Conservation (phyloP, 2,113 vertebrate species). For the Ploceus nigricollis region DNA sequence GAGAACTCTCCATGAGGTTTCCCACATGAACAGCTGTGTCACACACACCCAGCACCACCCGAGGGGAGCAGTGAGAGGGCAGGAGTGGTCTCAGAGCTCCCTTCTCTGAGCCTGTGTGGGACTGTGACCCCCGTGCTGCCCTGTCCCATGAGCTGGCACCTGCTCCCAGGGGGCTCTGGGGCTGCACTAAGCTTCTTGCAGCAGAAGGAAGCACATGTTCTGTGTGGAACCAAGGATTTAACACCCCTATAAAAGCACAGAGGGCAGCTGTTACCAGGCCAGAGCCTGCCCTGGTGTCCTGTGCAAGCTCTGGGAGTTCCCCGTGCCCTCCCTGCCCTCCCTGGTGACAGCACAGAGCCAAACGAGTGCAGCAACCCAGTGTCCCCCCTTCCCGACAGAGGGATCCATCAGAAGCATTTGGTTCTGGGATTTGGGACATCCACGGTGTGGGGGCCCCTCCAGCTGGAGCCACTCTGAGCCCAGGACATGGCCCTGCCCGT, state of each 20-base stretch:
- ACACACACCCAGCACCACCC: fast-evolving
- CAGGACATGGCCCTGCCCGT: background rate
- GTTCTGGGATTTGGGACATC: background rate
- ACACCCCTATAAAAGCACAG: fast-evolving
- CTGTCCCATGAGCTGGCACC: fast-evolving
- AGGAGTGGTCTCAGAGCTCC: fast-evolving
- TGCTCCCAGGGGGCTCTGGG: background rate
- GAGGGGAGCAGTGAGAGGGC: fast-evolving
- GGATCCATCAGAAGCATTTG: fast-evolving
- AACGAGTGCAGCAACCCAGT: fast-evolving
- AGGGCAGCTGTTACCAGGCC: fast-evolving
- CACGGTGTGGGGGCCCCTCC: background rate
- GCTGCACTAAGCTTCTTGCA: background rate
- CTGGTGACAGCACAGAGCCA: background rate
- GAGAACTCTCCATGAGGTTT: fast-evolving
- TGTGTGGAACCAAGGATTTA: fast-evolving
- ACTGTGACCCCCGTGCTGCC: fast-evolving
- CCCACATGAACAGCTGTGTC: fast-evolving
- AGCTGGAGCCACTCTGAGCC: background rate
- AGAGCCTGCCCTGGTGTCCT: background rate
- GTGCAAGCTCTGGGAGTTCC: background rate
- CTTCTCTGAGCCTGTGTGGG: background rate
- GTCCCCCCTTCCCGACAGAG: background rate
- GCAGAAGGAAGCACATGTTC: background rate
- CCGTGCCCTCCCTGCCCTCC: background rate